phyloP scores from a whole-genome alignment of 2,797 vertebrate species.

The Monodelphis domestica region DNA sequence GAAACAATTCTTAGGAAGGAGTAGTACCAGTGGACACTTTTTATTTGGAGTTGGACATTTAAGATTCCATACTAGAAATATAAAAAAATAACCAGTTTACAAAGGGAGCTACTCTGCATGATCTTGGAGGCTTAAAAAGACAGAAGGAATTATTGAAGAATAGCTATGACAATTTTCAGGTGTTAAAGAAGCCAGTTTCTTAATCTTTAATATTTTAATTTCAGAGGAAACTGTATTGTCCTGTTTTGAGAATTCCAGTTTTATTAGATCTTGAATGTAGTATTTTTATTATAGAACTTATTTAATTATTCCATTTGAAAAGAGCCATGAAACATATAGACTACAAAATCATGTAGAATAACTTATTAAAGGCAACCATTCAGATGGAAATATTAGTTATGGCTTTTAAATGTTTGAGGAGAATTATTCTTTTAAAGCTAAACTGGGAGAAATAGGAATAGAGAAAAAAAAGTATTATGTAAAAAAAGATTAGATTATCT shows the following conservation, averaged over 20 bases:
- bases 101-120: slow-evolving; percentile 28
- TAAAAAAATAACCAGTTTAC: slow-evolving; percentile 1
- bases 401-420: neutral
- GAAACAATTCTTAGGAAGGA: neutral
- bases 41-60: neutral
- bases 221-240: slow-evolving; percentile 70
- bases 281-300: slow-evolving; percentile 63
- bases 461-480: no score
- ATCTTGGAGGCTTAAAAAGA: neutral
- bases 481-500: no score
- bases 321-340: slow-evolving; percentile 45
- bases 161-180: slow-evolving; percentile 54
- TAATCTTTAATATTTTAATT: slow-evolving; percentile 73
- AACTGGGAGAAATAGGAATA: no score
- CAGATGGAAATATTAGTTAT: neutral
- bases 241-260: slow-evolving; percentile 76
- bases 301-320: slow-evolving; percentile 34
- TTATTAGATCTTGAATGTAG: slow-evolving; percentile 73
- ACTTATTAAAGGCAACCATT: slow-evolving; percentile 35
- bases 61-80: neutral
- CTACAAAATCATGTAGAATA: slow-evolving; percentile 40
- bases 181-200: slow-evolving; percentile 34
- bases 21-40: neutral
- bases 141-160: slow-evolving; percentile 56
- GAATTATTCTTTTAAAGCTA: neutral